Percentiles rank a stretch among this genome's conserved stretches.
Evolutionary conservation across 2,888 invertebrate genomes (phyloP).

Genomic region (Stratiomys singularior): DNA sequence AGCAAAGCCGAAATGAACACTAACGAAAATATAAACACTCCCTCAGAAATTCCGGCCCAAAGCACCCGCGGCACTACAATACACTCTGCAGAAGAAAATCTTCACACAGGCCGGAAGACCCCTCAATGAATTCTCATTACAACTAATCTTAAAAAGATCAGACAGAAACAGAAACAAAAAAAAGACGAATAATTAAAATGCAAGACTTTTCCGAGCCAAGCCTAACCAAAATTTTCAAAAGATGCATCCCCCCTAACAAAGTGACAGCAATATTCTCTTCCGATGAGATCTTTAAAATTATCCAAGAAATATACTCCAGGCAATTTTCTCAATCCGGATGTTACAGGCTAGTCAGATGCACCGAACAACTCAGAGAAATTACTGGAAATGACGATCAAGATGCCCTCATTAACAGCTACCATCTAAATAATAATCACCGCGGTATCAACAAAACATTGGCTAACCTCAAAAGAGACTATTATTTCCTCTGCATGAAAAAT

Average conservation of each 20-base stretch:
- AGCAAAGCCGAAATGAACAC: neutral
- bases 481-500: too few relatives aligned
- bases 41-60: neutral
- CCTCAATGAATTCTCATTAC: conserved; percentile 53
- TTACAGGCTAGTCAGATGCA: conserved; percentile 30
- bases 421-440: too few relatives aligned
- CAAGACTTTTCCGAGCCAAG: too few relatives aligned
- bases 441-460: conserved; percentile 41
- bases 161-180: neutral
- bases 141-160: neutral
- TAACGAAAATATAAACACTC: neutral
- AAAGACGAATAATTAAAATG: too few relatives aligned
- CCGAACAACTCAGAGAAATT: neutral
- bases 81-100: conserved; percentile 52
- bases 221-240: conserved; percentile 9
- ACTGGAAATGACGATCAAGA: conserved; percentile 22
- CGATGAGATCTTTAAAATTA: conserved; percentile 51
- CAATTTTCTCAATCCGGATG: conserved; percentile 24
- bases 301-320: conserved; percentile 49
- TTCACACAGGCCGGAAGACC: conserved; percentile 49
- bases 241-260: neutral
- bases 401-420: neutral
- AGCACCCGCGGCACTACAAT: conserved; percentile 26
- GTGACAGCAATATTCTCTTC: neutral
- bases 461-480: conserved; percentile 40